phyloP scores from a whole-genome alignment of 2,113 vertebrate species.

The Phoxinus phoxinus region DNA sequence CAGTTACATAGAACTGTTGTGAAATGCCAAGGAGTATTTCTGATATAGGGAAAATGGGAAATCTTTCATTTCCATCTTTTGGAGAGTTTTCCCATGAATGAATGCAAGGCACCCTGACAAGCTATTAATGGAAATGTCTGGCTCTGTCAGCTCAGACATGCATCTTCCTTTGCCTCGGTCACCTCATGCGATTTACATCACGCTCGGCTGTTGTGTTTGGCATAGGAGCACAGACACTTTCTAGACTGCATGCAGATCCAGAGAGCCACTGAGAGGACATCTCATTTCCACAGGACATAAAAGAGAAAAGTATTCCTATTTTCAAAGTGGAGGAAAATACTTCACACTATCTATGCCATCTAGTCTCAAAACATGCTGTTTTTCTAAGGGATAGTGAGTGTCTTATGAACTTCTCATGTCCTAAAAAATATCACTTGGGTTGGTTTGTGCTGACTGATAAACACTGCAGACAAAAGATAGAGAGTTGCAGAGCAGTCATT shows the following conservation, averaged over 20 bases:
- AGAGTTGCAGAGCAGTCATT: background rate
- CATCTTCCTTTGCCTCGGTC: constrained; percentile 53
- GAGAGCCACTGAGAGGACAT: constrained; percentile 29
- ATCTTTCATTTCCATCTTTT: constrained; percentile 44
- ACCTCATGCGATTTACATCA: constrained; percentile 54
- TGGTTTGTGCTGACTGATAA: background rate
- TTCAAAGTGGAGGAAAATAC: constrained; percentile 35
- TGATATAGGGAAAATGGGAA: constrained; percentile 44
- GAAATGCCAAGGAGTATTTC: constrained; percentile 24
- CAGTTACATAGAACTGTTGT: background rate
- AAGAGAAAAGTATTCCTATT: constrained; percentile 30
- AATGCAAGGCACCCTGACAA: constrained; percentile 38
- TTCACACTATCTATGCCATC: constrained; percentile 28
- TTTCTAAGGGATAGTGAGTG: background rate
- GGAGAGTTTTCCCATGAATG: constrained; percentile 13
- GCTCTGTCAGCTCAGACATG: constrained; percentile 36
- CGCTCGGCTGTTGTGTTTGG: constrained; percentile 55
- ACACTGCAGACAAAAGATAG: background rate
- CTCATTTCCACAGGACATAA: constrained; percentile 37
- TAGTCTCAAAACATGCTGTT: constrained; percentile 33
- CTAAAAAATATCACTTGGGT: background rate
- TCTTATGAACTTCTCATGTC: background rate
- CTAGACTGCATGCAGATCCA: constrained; percentile 39
- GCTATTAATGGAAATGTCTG: constrained; percentile 48
- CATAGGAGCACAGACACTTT: constrained; percentile 38